Evolutionary conservation across 2,113 vertebrate species (phyloP).

Genomic region (Spea bombifrons): DNA sequence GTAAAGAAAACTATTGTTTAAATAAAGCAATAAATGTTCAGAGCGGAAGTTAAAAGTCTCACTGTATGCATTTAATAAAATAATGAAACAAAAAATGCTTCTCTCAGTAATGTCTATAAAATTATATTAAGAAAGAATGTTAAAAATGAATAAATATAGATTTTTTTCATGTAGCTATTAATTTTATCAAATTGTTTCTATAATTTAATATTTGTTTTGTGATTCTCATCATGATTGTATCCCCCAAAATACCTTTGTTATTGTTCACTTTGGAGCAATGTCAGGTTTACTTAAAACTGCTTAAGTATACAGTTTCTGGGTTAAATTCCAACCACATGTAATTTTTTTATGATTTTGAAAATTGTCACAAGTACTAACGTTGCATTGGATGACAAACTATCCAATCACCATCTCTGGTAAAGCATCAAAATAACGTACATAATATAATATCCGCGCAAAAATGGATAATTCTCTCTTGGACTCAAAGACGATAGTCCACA

Average conservation of each 20-base stretch:
- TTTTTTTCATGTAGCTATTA: neutral
- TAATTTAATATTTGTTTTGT: slow-evolving; percentile 49
- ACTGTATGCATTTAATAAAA: no score
- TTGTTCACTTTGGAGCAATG: slow-evolving; percentile 51
- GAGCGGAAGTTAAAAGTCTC: no score
- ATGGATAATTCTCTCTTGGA: no score
- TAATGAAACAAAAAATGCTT: no score
- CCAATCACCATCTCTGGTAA: no score
- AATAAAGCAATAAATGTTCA: no score
- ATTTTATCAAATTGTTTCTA: slow-evolving; percentile 15
- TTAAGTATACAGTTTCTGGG: slow-evolving; percentile 54
- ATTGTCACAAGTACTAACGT: neutral
- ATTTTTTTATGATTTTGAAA: slow-evolving; percentile 19
- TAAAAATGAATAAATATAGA: neutral
- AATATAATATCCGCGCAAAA: no score
- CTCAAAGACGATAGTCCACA: no score
- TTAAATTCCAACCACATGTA: slow-evolving; percentile 60
- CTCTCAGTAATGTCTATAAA: neutral
- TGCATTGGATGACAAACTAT: no score
- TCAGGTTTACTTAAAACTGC: slow-evolving; percentile 54
- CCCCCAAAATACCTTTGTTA: slow-evolving; percentile 49
- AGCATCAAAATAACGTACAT: no score
- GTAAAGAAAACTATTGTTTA: no score
- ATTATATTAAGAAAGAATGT: neutral
- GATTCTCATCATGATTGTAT: slow-evolving; percentile 50